A percentile compares a stretch with the other conserved stretches of the same genome.
phyloP scores from a whole-genome alignment of 2,797 vertebrate species.

The Sparus aurata region DNA sequence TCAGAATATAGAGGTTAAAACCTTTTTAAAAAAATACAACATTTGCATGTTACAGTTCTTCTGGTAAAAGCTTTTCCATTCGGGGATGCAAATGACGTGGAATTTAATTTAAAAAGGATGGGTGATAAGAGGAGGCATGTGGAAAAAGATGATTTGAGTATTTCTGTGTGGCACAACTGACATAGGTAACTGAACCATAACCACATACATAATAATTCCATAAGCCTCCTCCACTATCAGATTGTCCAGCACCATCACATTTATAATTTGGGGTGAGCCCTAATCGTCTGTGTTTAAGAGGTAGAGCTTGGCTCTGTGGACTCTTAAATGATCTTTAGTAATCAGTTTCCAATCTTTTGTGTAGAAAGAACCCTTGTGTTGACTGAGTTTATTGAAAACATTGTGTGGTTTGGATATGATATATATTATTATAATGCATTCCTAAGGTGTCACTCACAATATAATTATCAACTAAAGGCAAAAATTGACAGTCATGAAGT shows the following conservation, averaged over 20 bases:
- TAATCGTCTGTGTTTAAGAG: background rate
- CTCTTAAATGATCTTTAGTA: background rate
- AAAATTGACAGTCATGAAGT: background rate
- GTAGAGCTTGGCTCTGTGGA: background rate
- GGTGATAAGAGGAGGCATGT: too few species aligned
- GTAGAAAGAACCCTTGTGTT: background rate
- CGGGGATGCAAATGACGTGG: too few species aligned
- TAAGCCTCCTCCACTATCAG: conserved; percentile 1
- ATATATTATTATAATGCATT: background rate
- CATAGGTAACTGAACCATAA: background rate
- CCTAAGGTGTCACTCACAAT: background rate
- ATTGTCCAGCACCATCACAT: conserved; percentile 13
- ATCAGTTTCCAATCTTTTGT: background rate
- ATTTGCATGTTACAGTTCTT: too few species aligned
- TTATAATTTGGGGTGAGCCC: conserved; percentile 12
- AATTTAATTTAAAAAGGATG: too few species aligned
- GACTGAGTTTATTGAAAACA: background rate
- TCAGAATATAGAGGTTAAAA: too few species aligned
- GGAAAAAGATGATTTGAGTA: too few species aligned
- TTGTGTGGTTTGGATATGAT: background rate
- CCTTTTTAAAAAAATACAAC: too few species aligned
- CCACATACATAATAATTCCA: background rate
- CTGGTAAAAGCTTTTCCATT: too few species aligned
- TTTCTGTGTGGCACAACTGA: background rate
- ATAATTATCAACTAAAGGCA: conserved; percentile 12